Conservation (phyloP, 2,797 vertebrate genomes). For the Sarcophilus harrisii region DNA sequence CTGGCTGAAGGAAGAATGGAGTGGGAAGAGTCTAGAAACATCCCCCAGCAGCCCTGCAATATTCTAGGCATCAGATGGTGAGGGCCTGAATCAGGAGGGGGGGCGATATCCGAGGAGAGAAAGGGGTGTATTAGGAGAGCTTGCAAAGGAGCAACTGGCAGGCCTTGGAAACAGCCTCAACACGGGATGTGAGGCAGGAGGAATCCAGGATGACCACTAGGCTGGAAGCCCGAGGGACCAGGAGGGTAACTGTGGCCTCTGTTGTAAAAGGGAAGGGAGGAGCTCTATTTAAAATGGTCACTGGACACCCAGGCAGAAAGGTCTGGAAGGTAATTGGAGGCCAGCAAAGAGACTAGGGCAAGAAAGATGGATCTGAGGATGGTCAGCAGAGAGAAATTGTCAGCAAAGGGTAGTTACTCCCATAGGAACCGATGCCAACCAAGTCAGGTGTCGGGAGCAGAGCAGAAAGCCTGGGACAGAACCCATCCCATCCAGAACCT, state of each 20-base stretch:
- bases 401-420: background rate
- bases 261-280: background rate
- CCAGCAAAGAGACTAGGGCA: background rate
- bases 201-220: background rate
- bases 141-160: background rate
- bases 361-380: background rate
- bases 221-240: background rate
- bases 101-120: background rate
- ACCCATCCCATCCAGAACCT: background rate
- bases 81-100: background rate
- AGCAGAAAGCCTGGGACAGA: background rate
- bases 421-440: background rate
- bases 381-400: background rate
- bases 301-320: background rate
- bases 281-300: background rate
- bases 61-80: background rate
- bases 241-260: background rate
- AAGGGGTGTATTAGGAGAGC: background rate
- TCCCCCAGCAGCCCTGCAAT: background rate
- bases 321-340: background rate
- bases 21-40: background rate
- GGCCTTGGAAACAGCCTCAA: background rate
- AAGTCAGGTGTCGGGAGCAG: background rate
- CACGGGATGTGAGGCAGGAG: background rate
- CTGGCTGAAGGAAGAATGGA: background rate